Conservation (phyloP, 2,888 invertebrate genomes). For the Apoda limacodes region DNA sequence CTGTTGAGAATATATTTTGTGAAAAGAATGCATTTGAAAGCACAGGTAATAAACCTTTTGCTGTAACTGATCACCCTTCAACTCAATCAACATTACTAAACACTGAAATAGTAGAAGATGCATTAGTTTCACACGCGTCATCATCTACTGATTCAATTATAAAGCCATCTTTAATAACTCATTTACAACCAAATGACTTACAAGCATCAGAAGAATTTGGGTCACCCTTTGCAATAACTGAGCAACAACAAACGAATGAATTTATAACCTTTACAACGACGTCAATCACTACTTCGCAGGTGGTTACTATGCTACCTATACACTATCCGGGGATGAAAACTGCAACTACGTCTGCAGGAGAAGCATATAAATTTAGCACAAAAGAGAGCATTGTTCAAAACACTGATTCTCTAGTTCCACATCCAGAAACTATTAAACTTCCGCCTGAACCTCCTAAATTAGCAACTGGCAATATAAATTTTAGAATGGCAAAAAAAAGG, state of each 20-base stretch:
- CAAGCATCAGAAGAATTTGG: not conserved
- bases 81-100: not conserved
- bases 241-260: not conserved
- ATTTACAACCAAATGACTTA: no score
- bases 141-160: not conserved
- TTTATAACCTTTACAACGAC: no score
- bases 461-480: conserved; percentile 32
- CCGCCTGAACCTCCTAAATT: conserved; percentile 47
- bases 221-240: not conserved
- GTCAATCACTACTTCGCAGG: not conserved
- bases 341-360: no score
- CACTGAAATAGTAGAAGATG: not conserved
- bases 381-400: conserved; percentile 16
- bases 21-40: not conserved
- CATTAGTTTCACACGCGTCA: not conserved
- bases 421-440: conserved; percentile 28
- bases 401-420: conserved; percentile 6
- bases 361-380: conserved; percentile 28
- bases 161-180: not conserved
- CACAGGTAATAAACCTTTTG: no score
- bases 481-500: conserved; percentile 50
- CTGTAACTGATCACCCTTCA: not conserved
- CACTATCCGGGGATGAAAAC: no score
- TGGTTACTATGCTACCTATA: no score
- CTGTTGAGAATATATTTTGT: conserved; percentile 16